Base-by-base conservation (phyloP, 1,140 invertebrate species). In the Drosophila elegans region DNA sequence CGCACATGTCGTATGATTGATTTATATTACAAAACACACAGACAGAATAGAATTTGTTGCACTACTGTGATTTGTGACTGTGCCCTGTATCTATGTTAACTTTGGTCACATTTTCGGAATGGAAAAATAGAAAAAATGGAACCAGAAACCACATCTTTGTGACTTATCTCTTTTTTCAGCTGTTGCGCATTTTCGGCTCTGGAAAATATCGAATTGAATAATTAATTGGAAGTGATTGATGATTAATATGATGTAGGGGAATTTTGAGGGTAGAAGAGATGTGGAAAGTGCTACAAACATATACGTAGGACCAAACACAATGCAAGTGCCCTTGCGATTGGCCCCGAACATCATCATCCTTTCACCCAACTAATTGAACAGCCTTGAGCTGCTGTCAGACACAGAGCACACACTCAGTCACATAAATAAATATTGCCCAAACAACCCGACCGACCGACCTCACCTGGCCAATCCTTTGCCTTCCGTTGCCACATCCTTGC, bases 1-100 rank as follows among this genome's bases (percentile, higher is more conserved):
- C 57, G 52, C 74, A 78, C 66, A 75, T 75, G 74, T 82, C 66
- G 83, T 86, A 78, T 88, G 69, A 82, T 86, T 88, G 78, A 86
- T 88, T 86, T 85, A 77, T 77, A 69, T 77, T 75, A 66, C 42
- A 69, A 53, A 66, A 25, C 73, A 13, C 41, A 68, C 51, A 53
- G 52, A 21, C 12, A 9, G 41, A 55, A 68, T 55, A 9, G 36
- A 55, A 68, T 55, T 61, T 61, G 51, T 68, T 75, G 51, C 74
- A 66, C 16, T 75, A 57, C 53, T 74, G 34, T 80, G 48, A 80
- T 74, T 57, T 63, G 41, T 59, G 27, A 11, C 21, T 45, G 39
- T 46, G 39, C 1, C n/a, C 25, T 13, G 13, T 32, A 9, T 63
- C n/a, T 46, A 11, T 42, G 53, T 12, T 46, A 38, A 25, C 29